These are phyloP conservation scores for Adela reaumurella DNA, from an alignment of 2,888 invertebrate genomes.

Conservation along the genomic window DNA sequence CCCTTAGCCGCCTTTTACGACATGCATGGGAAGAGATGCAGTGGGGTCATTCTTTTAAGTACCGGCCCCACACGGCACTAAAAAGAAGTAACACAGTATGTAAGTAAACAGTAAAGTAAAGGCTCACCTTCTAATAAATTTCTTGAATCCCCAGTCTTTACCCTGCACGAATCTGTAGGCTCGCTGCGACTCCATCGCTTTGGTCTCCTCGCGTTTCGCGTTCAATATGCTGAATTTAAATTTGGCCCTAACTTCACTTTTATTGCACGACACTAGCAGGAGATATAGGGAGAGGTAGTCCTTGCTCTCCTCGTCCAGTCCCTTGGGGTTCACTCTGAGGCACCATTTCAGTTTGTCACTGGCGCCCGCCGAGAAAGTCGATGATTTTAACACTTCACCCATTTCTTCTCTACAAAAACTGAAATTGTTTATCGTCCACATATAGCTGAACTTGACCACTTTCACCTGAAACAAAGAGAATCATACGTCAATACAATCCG, in stretches of 20 bases:
- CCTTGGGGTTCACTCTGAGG: constrained; percentile 99
- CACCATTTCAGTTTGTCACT: constrained; percentile 99
- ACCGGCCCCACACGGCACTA: too few relatives aligned
- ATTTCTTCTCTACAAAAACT: constrained; percentile 99
- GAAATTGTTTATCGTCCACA: constrained; percentile 99
- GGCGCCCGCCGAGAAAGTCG: constrained; percentile 98
- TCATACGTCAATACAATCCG: constrained; percentile 12
- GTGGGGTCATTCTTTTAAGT: too few relatives aligned
- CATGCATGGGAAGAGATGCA: too few relatives aligned
- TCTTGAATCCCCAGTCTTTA: constrained; percentile 99
- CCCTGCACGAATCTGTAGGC: constrained; percentile 99
- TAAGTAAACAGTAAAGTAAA: background rate
- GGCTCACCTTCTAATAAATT: constrained; percentile 81
- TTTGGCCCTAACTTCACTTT: constrained; percentile 99
- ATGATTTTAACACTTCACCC: constrained; percentile 99
- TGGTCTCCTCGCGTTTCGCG: constrained; percentile 99
- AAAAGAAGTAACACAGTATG: background rate
- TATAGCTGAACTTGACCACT: constrained; percentile 99
- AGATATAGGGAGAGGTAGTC: constrained; percentile 99
- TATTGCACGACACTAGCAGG: constrained; percentile 98
- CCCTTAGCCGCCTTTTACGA: too few relatives aligned
- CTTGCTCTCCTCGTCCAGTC: constrained; percentile 99
- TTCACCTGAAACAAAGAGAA: constrained; percentile 78
- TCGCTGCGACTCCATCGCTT: constrained; percentile 96
- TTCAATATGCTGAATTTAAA: constrained; percentile 99